These are phyloP conservation scores for Limosa lapponica DNA, from an alignment of 2,797 vertebrate genomes.

Conservation along the genomic window DNA sequence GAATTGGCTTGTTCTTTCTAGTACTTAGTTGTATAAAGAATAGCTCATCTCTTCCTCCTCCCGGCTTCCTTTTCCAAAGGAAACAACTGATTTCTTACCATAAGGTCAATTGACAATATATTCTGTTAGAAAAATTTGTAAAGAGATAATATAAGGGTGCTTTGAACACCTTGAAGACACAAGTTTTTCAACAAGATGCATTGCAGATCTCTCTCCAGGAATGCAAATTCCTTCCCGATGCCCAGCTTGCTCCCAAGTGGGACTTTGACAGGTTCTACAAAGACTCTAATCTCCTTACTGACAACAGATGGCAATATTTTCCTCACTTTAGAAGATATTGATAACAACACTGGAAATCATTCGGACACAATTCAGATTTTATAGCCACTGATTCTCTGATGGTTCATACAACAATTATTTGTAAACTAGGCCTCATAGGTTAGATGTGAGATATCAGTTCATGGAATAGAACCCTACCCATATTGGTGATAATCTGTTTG, in stretches of 20 bases:
- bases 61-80: background rate
- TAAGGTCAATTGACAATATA: background rate
- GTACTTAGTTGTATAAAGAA: background rate
- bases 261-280: background rate
- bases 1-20: background rate
- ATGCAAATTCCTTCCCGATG: background rate
- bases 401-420: background rate
- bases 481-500: background rate
- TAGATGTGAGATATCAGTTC: background rate
- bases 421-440: background rate
- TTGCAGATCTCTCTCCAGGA: background rate
- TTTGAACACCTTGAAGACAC: background rate
- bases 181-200: background rate
- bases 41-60: background rate
- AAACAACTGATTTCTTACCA: background rate
- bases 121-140: background rate
- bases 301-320: conserved; percentile 13
- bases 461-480: background rate
- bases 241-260: background rate
- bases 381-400: background rate
- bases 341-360: background rate
- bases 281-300: background rate
- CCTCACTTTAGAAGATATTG: background rate
- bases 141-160: background rate
- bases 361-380: background rate